These are phyloP conservation scores for Helicoverpa zea DNA, from an alignment of 1,140 invertebrate species.

Conservation along the genomic window DNA sequence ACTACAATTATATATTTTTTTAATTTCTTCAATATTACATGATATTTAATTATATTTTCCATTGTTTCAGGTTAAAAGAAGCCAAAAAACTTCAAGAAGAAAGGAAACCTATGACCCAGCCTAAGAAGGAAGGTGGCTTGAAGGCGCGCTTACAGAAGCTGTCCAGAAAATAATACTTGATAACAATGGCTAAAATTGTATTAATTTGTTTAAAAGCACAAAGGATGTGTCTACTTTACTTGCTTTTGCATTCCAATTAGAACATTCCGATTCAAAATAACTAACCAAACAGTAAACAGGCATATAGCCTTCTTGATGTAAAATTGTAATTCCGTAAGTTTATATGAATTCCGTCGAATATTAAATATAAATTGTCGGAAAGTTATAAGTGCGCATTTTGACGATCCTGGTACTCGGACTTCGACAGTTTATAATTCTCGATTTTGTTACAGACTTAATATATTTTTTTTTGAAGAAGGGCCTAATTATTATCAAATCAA, in stretches of 20 bases:
- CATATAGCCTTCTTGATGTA: no score
- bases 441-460: no score
- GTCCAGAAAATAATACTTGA: conserved; percentile 73
- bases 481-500: neutral
- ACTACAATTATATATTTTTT: no score
- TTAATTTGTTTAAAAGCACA: conserved; percentile 38
- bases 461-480: neutral
- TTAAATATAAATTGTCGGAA: no score
- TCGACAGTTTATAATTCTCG: no score
- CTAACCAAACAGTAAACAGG: neutral
- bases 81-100: conserved; percentile 88
- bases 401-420: no score
- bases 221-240: neutral
- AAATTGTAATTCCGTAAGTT: no score
- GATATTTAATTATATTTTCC: conserved; percentile 1
- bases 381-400: no score
- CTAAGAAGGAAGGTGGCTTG: conserved; percentile 88
- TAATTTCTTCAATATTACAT: no score
- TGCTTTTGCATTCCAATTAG: conserved; percentile 31
- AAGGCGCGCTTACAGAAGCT: conserved; percentile 89
- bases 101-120: conserved; percentile 86
- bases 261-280: conserved; percentile 33
- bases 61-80: conserved; percentile 88
- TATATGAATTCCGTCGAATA: no score
- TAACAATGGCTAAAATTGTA: neutral